These are phyloP conservation scores for Drosophila atripex DNA, from an alignment of 2,888 invertebrate species.

Conservation along the genomic window DNA sequence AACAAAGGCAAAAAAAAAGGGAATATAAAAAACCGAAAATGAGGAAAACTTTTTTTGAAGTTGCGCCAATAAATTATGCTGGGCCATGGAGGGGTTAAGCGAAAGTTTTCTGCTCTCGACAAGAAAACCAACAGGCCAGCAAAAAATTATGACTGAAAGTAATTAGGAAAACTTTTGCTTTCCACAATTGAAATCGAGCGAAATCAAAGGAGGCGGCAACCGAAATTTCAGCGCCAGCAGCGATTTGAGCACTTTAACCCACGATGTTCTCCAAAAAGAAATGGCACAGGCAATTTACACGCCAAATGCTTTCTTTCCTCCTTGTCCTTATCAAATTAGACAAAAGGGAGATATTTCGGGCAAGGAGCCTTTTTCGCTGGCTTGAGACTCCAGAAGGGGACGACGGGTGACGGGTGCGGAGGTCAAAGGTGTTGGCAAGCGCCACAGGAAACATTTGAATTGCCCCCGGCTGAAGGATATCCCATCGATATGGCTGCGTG, in stretches of 20 bases:
- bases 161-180: conserved; percentile 64
- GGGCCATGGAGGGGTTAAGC: conserved; percentile 47
- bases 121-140: conserved; percentile 14
- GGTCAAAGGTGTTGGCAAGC: conserved; percentile 69
- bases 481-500: conserved; percentile 57
- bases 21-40: conserved; percentile 22
- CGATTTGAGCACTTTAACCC: conserved; percentile 53
- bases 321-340: conserved; percentile 70
- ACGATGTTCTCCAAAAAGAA: conserved; percentile 10
- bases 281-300: conserved; percentile 62
- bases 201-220: conserved; percentile 30
- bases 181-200: conserved; percentile 59
- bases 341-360: conserved; percentile 60
- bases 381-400: neutral
- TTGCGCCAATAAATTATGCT: conserved; percentile 69
- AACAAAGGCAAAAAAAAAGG: conserved; percentile 30
- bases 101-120: conserved; percentile 54
- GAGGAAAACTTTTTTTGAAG: conserved; percentile 63
- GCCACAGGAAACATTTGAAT: conserved; percentile 56
- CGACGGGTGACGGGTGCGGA: conserved; percentile 4
- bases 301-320: conserved; percentile 41
- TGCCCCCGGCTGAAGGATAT: conserved; percentile 54
- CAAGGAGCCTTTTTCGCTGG: conserved; percentile 34
- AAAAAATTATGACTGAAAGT: conserved; percentile 55
- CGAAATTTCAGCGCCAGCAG: conserved; percentile 35